phyloP scores from a whole-genome alignment of 2,888 invertebrate species.

The Ochropacha duplaris region DNA sequence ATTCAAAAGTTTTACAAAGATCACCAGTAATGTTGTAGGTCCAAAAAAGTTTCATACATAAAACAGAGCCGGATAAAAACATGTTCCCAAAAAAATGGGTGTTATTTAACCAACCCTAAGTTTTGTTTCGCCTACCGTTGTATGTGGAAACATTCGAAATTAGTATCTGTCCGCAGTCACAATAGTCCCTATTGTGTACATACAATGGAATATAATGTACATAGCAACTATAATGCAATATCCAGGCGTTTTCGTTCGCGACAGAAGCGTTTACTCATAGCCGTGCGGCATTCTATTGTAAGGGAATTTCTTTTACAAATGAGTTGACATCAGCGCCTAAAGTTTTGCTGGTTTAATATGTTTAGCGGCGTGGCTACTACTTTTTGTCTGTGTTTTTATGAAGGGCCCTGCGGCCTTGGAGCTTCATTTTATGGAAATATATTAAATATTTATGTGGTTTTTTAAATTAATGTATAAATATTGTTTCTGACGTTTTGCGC shows the following conservation, averaged over 20 bases:
- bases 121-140: conserved; percentile 40
- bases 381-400: not conserved
- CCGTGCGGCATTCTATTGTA: conserved; percentile 45
- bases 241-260: conserved; percentile 47
- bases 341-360: conserved; percentile 4
- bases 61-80: conserved; percentile 1
- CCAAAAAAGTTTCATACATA: not conserved
- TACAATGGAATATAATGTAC: conserved; percentile 54
- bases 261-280: conserved; percentile 49
- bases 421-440: conserved; percentile 2
- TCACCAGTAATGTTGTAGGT: too few species aligned
- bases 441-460: too few species aligned
- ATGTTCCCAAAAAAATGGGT: conserved; percentile 22
- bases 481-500: too few species aligned
- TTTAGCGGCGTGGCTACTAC: conserved; percentile 1
- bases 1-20: too few species aligned
- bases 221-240: conserved; percentile 56
- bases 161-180: conserved; percentile 66
- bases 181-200: conserved; percentile 56
- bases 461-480: too few species aligned
- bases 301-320: conserved; percentile 51
- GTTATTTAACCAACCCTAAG: conserved; percentile 36
- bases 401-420: not conserved
- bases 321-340: conserved; percentile 28
- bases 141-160: conserved; percentile 58